Base-by-base conservation (phyloP, 2,888 invertebrate species). In the Monochamus alternatus region DNA sequence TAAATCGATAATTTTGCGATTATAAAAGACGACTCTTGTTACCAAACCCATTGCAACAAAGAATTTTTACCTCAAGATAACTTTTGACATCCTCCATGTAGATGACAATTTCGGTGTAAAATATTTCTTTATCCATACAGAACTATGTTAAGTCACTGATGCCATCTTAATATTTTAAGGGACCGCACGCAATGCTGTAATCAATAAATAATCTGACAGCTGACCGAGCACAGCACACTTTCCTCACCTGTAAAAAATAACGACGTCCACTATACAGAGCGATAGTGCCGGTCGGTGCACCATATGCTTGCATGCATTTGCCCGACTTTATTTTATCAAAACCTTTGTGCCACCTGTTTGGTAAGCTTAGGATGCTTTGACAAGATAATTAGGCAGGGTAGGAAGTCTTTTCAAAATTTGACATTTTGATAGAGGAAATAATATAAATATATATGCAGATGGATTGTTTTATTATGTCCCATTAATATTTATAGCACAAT, bases 51-150 rank as follows among this genome's bases (percentile, higher is more conserved):
- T 38, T 38, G 38, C 38, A 38, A 38, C 38, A 38, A 38, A 38
- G 7, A 5, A 5, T 38, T 38, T 5, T 38, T 38, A 38, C 38
- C 38, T 38, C 38, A 0, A 38, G 38, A 38, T 38, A 38, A 38
- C 7, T 38, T 38, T 5, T 4, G 38, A 76, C 67, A 69, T 68
- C 62, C 47, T 73, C 73, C 75, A 22, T 22, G 22, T 22, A 55
- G 14, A n/a, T 55, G n/a, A 55, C 22, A 55, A 55, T 55, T 55
- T 55, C 55, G 14, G 14, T 55, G 22, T 14, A 55, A 55, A n/a
- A n/a, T 55, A 22, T 22, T 22, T 55, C 55, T 55, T 51, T 55
- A 55, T 55, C 55, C 22, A 7, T 55, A 55, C 55, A 3, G 14
- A 55, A n/a, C n/a, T 55, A 55, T 55, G 55, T 55, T 55, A 22